These are phyloP conservation scores for Psylliodes chrysocephalus DNA, from an alignment of 2,888 invertebrate genomes.

Conservation along the genomic window DNA sequence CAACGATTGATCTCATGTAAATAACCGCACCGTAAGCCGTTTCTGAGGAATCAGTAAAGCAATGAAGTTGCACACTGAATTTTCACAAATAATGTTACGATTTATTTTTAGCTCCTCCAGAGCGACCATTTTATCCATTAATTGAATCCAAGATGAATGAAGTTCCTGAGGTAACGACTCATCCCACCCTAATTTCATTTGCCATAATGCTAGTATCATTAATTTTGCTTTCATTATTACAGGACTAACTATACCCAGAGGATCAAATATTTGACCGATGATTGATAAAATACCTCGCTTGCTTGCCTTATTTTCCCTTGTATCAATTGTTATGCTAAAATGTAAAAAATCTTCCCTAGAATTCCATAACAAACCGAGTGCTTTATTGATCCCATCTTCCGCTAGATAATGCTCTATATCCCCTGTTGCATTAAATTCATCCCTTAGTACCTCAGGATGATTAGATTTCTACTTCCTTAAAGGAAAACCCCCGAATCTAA, in stretches of 20 bases:
- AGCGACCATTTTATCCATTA: not conserved
- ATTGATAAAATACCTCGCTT: conserved; percentile 9
- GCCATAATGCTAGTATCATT: conserved; percentile 19
- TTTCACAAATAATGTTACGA: not conserved
- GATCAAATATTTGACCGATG: conserved; percentile 10
- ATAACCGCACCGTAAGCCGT: conserved; percentile 5
- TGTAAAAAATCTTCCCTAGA: not conserved
- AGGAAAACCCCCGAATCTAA: too few relatives aligned
- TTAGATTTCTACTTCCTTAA: too few relatives aligned
- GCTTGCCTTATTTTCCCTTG: not conserved
- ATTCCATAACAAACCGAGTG: not conserved
- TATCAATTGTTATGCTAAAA: not conserved
- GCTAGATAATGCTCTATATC: too few relatives aligned
- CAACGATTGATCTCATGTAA: conserved; percentile 6
- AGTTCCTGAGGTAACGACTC: conserved; percentile 13
- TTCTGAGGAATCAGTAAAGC: conserved; percentile 6
- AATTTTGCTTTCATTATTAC: conserved; percentile 20
- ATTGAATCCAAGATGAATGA: conserved; percentile 12
- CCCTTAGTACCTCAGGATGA: too few relatives aligned
- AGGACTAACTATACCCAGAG: conserved; percentile 13
- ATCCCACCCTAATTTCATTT: conserved; percentile 24
- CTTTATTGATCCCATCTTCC: too few relatives aligned
- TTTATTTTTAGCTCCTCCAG: conserved; percentile 4
- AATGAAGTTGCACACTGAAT: too few relatives aligned
- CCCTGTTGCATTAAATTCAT: too few relatives aligned